phyloP scores from a whole-genome alignment of 2,797 vertebrate genomes.

The Schizopygopsis malacanthus region DNA sequence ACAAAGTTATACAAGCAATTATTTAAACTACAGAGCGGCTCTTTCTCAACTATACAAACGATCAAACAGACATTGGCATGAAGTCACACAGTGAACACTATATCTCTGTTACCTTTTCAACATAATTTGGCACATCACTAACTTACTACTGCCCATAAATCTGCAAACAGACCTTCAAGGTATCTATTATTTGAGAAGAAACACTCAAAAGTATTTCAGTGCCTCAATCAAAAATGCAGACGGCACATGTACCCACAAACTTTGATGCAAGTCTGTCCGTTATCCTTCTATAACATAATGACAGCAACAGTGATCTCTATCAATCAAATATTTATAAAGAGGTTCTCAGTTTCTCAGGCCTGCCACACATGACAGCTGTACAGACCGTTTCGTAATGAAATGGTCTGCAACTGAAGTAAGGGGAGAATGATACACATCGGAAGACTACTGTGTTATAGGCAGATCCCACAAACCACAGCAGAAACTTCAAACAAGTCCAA shows the following conservation, averaged over 20 bases:
- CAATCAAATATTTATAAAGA: constrained; percentile 76
- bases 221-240: neutral
- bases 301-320: constrained; percentile 51
- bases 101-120: neutral
- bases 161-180: neutral
- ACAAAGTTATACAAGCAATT: neutral
- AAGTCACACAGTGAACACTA: neutral
- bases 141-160: constrained; percentile 9
- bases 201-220: too few relatives aligned
- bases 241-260: neutral
- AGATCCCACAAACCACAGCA: constrained; percentile 13
- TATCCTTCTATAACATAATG: constrained; percentile 26
- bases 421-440: constrained; percentile 66
- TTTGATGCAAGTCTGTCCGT: constrained; percentile 23
- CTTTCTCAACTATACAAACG: neutral
- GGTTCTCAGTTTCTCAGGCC: constrained; percentile 70
- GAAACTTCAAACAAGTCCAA: constrained; percentile 42
- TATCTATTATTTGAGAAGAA: neutral
- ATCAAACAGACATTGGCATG: neutral
- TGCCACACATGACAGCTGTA: constrained; percentile 67
- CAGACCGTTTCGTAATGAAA: constrained; percentile 66
- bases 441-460: constrained; percentile 48
- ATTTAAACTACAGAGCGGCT: neutral
- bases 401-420: constrained; percentile 28
- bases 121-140: neutral